Evolutionary conservation across 2,797 vertebrate genomes (phyloP).

Genomic region (Falco concolor): DNA sequence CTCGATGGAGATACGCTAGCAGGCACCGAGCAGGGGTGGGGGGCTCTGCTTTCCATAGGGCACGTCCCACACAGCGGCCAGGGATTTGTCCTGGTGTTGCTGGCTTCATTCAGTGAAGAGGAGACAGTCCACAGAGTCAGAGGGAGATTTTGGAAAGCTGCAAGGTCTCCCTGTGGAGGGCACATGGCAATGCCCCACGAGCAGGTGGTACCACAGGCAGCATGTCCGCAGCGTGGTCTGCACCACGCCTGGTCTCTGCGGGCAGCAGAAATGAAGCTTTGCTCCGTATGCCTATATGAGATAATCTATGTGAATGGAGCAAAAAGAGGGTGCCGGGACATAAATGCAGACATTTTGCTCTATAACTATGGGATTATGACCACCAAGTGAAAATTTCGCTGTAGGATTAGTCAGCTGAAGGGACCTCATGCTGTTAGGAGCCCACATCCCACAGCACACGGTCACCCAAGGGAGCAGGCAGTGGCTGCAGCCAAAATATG

Average conservation of each 20-base stretch:
- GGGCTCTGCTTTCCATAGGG: not conserved
- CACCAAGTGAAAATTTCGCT: not conserved
- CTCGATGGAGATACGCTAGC: not conserved
- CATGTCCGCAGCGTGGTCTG: rapidly evolving
- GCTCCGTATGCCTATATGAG: not conserved
- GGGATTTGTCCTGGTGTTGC: not conserved
- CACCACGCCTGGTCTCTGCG: not conserved
- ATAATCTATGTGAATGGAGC: not conserved
- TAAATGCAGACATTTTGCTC: not conserved
- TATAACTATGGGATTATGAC: not conserved
- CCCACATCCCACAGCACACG: not conserved
- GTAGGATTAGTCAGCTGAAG: not conserved
- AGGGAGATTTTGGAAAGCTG: not conserved
- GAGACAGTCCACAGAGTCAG: not conserved
- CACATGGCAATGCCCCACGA: rapidly evolving
- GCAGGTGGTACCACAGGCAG: not conserved
- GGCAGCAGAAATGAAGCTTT: not conserved
- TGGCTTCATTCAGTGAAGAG: not conserved
- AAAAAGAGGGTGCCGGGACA: not conserved
- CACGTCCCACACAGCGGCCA: rapidly evolving
- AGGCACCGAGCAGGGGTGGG: not conserved
- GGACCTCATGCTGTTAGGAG: not conserved
- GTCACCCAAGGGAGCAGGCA: not conserved
- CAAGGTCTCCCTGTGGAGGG: not conserved
- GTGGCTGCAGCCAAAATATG: not conserved